Evolutionary conservation across 2,888 invertebrate species (phyloP), one percentile per base, ranked within the genome.

Genomic region (Drosophila robusta): DNA sequence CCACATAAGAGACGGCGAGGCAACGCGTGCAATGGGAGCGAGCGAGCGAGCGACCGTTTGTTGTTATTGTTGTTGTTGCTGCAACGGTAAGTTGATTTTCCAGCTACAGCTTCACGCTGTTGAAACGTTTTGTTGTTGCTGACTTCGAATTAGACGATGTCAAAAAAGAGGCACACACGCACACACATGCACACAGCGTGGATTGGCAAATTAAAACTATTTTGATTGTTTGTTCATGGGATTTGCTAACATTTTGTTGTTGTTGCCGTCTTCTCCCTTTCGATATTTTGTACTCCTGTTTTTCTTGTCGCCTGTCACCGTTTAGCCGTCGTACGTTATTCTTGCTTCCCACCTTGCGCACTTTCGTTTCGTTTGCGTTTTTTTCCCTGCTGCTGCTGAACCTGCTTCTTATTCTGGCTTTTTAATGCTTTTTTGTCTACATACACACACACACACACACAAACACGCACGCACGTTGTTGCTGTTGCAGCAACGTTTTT

Each of bases 381-480:
- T 50, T 50, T 61, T 38, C 34, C 18, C 34, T 56, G 76, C 45
- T 62, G 57, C 62, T 49, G 39, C 41, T 57, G 34, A 26, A 7
- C 8, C 26, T 51, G 45, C 60, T 64, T 54, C 55, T 63, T 63
- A 41, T 63, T 61, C 68, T 69, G 58, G 36, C 54, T 65, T 78
- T 74, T 78, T 61, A 74, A 76, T 69, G 70, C 63, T 67, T 50
- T 58, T 73, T 54, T 65, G 45, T 75, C 41, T 24, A 63, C 66
- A 61, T 55, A 58, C 63, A 47, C 49, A 62, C 74, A 55, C 70
- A 70, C 65, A 56, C 36, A 55, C 61, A 70, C 61, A 56, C 36
- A 66, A 70, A 70, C 51, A 56, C 66, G 57, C 74, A 71, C 81
- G 69, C 87, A 87, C 81, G 86, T 80, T 50, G 63, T 85, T 80